Percentiles rank a stretch among this genome's conserved stretches.
Conservation (phyloP, 2,888 invertebrate species). For the Gonocerus acuteangulatus region DNA sequence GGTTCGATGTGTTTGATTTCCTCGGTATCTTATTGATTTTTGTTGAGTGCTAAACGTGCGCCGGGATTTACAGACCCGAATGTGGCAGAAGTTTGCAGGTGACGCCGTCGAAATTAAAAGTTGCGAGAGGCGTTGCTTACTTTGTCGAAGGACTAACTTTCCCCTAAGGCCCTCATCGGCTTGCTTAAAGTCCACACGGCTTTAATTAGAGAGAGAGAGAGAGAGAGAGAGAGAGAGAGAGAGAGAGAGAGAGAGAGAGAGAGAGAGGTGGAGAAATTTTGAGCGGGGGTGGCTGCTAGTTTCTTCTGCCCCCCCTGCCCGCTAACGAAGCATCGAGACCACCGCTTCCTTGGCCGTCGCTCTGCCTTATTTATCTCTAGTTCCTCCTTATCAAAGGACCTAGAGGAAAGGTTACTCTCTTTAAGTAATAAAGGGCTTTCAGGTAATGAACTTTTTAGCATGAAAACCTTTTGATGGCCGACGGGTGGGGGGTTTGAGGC, state of each 20-base stretch:
- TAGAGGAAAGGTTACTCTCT: no score
- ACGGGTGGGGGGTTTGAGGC: not conserved
- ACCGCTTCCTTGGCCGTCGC: not conserved
- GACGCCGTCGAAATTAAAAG: no score
- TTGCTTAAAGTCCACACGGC: slow-evolving; percentile 13
- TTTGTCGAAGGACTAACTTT: not conserved
- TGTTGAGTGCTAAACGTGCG: no score
- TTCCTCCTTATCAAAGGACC: not conserved
- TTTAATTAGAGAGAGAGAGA: slow-evolving; percentile 10
- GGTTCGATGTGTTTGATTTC: no score
- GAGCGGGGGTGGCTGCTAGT: not conserved
- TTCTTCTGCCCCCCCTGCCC: not conserved
- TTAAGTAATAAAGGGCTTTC: slow-evolving; percentile 23
- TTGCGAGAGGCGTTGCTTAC: no score
- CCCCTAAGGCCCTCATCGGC: slow-evolving; percentile 9
- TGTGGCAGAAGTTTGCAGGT: no score
- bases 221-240: no score
- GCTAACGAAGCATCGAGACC: no score
- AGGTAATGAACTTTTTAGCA: slow-evolving; percentile 22
- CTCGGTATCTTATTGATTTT: no score
- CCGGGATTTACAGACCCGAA: no score
- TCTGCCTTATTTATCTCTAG: slow-evolving; percentile 2
- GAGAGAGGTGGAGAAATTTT: no score
- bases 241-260: no score
- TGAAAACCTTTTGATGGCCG: slow-evolving; percentile 2